Base-by-base conservation (phyloP, 2,888 invertebrate genomes). In the Hypercompe scribonia region DNA sequence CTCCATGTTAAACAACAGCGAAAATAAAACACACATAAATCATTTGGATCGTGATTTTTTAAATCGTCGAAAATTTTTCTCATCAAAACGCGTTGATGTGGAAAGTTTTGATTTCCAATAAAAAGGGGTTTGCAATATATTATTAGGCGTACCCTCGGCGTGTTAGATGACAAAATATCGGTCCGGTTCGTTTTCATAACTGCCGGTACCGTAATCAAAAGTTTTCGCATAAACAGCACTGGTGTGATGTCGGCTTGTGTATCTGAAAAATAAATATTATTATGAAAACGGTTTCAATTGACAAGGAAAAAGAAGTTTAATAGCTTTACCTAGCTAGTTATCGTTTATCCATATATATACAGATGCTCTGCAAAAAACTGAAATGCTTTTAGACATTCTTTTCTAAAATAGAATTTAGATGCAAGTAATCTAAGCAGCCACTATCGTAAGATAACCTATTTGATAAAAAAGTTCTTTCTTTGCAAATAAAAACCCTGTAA, bases 191-290 rank as follows among this genome's bases (percentile, higher is more conserved):
- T 81, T 82, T 82, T 76, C 82, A 78, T 82, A 82, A 82, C 82
- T 81, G 82, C 79, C 75, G 76, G 76, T 76, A 81, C 79, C 77
- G 83, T 82, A 87, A 87, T 87, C 86, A 87, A 86, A 87, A 87
- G 81, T 87, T 87, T 87, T 81, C 84, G 75, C 80, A 82, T 87
- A 86, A 86, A 87, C 81, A 82, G 77, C 74, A 79, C 68, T 78
- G 68, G 13, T 68, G 33, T 68, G 50, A 54, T 33, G 24, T 63
- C 36, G 68, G 80, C 80, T 77, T 63, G 66, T 46, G 84, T 84
- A 84, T 82, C 75, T 76, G 72, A 74, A 46, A 46, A 46, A 66
- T 13, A 24, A 24, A 33, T 66, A 31, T 31, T 61, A 75, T 78
- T 67, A 36, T 64, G 28, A 67, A 0, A 18, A 46, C 1, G 50